Evolutionary conservation across 2,888 invertebrate species (phyloP), one percentile per base, ranked within the genome.

Genomic region (Euplagia quadripunctaria): DNA sequence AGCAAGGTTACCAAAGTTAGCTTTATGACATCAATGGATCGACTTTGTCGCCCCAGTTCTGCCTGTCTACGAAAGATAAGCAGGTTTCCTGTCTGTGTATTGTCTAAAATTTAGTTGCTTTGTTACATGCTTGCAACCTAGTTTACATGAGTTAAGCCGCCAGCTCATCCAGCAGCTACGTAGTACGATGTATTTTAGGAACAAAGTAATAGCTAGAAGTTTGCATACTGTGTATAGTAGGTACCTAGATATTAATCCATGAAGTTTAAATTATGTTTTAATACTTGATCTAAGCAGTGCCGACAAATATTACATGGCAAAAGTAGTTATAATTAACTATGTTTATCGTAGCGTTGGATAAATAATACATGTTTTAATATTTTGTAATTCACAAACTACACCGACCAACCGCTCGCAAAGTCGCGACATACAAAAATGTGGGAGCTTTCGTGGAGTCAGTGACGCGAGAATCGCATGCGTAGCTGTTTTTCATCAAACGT

Each of bases 51-150:
- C 81, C 77, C 82, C 82, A 82, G 87, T 86, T 84, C 77, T 80
- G 79, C 75, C 91, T 93, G 93, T 77, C 83, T 85, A 83, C 82
- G 86, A 82, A 81, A 88, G 93, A 93, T 93, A 93, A 93, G 90
- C 89, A 86, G 81, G 86, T 87, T 89, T 86, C 83, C 89, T 87
- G 84, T 73, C 77, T 81, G 79, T 82, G 82, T 85, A 91, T 91
- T 92, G 91, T 90, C 88, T 89, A 73, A 87, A 89, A 87, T 89
- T 87, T 86, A 84, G 87, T 82, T 85, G 84, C 87, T 89, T 88
- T 90, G 89, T 88, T 81, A 87, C 79, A 85, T 79, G 79, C 80
- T 82, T 83, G 81, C 79, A 87, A 82, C 83, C 82, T 80, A 86
- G 83, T 85, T 85, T 79, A 79, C 79, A 83, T 67, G 75, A 82